phyloP scores from a whole-genome alignment of 2,888 invertebrate species.

The Perizoma flavofasciatum region DNA sequence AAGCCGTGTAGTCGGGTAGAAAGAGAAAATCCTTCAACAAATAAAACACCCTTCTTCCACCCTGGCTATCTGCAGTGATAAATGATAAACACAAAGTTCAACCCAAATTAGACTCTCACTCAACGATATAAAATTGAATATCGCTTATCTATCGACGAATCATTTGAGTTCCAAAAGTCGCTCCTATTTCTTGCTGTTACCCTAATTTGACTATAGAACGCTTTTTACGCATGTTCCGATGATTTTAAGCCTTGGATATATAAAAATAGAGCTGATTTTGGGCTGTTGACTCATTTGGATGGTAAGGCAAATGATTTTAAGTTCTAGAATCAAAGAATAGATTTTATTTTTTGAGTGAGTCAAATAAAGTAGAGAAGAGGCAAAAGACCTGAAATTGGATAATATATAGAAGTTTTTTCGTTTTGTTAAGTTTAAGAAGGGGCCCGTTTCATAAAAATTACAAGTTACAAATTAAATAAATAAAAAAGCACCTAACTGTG shows the following conservation, averaged over 20 bases:
- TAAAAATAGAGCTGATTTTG: constrained; percentile 9
- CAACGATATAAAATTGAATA: constrained; percentile 7
- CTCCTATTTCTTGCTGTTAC: constrained; percentile 34
- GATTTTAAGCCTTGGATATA: constrained; percentile 1
- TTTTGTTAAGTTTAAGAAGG: constrained; percentile 51
- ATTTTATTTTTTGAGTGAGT: constrained; percentile 17
- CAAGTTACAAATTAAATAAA: too few relatives aligned
- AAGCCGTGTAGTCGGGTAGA: not conserved
- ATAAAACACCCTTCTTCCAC: constrained; percentile 57
- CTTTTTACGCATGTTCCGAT: constrained; percentile 1
- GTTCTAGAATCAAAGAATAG: constrained; percentile 10
- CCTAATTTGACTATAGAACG: constrained; percentile 1
- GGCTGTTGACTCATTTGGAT: not conserved
- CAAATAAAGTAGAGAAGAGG: constrained; percentile 26
- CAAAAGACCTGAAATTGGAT: constrained; percentile 54
- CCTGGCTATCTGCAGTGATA: constrained; percentile 63
- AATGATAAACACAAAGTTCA: constrained; percentile 46
- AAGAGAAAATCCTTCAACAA: constrained; percentile 17
- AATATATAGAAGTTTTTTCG: constrained; percentile 60
- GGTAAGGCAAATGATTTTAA: constrained; percentile 13
- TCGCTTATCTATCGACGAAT: constrained; percentile 16
- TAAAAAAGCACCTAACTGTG: too few relatives aligned
- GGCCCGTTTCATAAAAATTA: not conserved
- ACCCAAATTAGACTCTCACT: constrained; percentile 11
- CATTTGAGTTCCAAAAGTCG: constrained; percentile 17